These are phyloP conservation scores for Drosophila atripex DNA, from an alignment of 2,888 invertebrate genomes.

Conservation along the genomic window DNA sequence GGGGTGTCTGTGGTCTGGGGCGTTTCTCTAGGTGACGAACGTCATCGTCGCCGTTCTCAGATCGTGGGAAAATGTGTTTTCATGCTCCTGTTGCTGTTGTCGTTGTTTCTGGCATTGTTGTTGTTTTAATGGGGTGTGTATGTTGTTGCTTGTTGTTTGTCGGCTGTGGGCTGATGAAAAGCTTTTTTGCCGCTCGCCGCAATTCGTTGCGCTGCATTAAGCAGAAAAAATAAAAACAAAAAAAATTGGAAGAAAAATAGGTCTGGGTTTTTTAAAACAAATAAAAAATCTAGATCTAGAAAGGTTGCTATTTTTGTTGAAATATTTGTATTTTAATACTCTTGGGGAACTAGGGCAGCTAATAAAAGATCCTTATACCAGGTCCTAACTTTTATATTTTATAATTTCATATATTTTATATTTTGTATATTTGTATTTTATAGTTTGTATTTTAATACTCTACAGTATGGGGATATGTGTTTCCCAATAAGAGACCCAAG, in stretches of 20 bases:
- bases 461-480: too few relatives aligned
- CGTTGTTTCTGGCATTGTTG: constrained; percentile 39
- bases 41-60: constrained; percentile 39
- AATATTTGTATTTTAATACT: too few relatives aligned
- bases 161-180: constrained; percentile 67
- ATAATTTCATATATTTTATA: too few relatives aligned
- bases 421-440: too few relatives aligned
- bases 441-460: too few relatives aligned
- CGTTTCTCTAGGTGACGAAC: constrained; percentile 41
- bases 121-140: constrained; percentile 45
- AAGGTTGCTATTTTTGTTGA: background rate
- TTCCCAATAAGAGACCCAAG: too few relatives aligned
- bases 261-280: constrained; percentile 5
- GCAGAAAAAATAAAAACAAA: constrained; percentile 50
- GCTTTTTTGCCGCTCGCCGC: constrained; percentile 64
- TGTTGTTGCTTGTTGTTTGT: constrained; percentile 42
- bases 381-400: too few relatives aligned
- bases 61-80: constrained; percentile 47
- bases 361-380: too few relatives aligned
- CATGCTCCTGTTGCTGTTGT: constrained; percentile 40
- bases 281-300: background rate
- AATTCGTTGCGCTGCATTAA: constrained; percentile 74
- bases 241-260: constrained; percentile 2
- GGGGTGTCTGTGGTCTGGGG: constrained; percentile 15
- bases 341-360: too few relatives aligned